phyloP scores from a whole-genome alignment of 2,888 invertebrate genomes.

The Conomelus anceps region DNA sequence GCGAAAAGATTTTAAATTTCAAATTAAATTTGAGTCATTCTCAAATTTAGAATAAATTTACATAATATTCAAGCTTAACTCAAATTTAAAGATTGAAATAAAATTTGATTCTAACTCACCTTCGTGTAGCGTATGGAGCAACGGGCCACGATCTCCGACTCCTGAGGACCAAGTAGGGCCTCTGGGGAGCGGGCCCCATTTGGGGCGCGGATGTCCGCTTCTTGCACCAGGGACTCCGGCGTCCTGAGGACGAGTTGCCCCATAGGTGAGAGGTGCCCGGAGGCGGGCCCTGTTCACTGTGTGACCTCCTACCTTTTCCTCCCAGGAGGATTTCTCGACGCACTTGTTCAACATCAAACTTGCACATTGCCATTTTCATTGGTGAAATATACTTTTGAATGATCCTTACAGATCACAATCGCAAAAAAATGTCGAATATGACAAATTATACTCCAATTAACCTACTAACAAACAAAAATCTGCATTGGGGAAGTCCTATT shows the following conservation, averaged over 20 bases:
- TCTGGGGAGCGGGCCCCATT: slow-evolving; percentile 46
- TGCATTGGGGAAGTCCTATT: too few species aligned
- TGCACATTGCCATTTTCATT: slow-evolving; percentile 19
- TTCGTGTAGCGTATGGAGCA: slow-evolving; percentile 61
- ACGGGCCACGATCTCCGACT: slow-evolving; percentile 70
- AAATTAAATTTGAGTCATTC: too few species aligned
- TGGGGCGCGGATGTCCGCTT: slow-evolving; percentile 67
- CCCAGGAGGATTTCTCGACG: slow-evolving; percentile 48
- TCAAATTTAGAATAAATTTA: too few species aligned
- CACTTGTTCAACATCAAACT: slow-evolving; percentile 34
- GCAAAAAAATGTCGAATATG: too few species aligned
- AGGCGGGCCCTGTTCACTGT: slow-evolving; percentile 66
- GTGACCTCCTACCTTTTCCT: slow-evolving; percentile 54
- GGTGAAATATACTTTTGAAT: too few species aligned
- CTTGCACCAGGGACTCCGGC: slow-evolving; percentile 47
- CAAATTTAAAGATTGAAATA: neutral
- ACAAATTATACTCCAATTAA: too few species aligned
- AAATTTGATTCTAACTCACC: slow-evolving; percentile 44
- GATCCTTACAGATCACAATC: too few species aligned
- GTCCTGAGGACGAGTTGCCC: slow-evolving; percentile 47
- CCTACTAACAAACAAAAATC: too few species aligned
- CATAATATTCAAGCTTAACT: too few species aligned
- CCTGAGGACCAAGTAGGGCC: slow-evolving; percentile 56
- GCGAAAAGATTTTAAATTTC: too few species aligned
- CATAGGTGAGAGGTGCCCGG: slow-evolving; percentile 52